Evolutionary conservation across 2,888 invertebrate species (phyloP), one percentile per base, ranked within the genome.

Genomic region (Lasioglossum calceatum): DNA sequence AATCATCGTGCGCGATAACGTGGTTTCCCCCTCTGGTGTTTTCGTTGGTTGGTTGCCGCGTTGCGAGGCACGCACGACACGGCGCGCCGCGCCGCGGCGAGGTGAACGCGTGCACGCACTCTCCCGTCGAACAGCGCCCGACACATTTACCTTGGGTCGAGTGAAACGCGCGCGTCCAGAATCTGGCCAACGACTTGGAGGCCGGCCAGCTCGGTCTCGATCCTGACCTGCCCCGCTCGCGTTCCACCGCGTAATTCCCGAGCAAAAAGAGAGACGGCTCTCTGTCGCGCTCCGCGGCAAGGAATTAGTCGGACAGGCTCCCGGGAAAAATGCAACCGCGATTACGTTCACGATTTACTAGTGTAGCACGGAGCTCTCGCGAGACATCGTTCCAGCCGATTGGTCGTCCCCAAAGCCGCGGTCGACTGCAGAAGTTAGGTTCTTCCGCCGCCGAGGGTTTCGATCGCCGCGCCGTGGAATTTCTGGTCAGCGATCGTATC

Each of bases 121-220:
- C 44, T 5, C 19, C 19, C 71, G n/a, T 42, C 82, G 75, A 58
- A 16, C 50, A 27, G 4, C 54, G 72, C 64, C 85, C 54, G 80
- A 67, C 87, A 81, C 78, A 76, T 87, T 88, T 84, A 86, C 90
- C 90, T 87, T 84, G 87, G 87, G 87, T 86, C 85, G 84, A 67
- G 27, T 14, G 81, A 77, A 84, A 84, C 86, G 86, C 84, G 42
- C 88, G 84, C 54, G 54, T 84, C 82, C 76, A 81, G 88, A 87
- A 91, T 89, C 86, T 86, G 90, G 79, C 76, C 81, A 83, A 77
- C 88, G 82, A 89, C 89, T 91, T 91, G 91, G 91, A 92, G 82
- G 61, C 58, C 74, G 77, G 89, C 91, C 91, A 91, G 87, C 76
- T 74, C 27, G 85, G 78, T 82, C 85, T 79, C 88, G 87, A 87